Conservation (phyloP, 2,113 vertebrate genomes). For the Malaclemys terrapin region DNA sequence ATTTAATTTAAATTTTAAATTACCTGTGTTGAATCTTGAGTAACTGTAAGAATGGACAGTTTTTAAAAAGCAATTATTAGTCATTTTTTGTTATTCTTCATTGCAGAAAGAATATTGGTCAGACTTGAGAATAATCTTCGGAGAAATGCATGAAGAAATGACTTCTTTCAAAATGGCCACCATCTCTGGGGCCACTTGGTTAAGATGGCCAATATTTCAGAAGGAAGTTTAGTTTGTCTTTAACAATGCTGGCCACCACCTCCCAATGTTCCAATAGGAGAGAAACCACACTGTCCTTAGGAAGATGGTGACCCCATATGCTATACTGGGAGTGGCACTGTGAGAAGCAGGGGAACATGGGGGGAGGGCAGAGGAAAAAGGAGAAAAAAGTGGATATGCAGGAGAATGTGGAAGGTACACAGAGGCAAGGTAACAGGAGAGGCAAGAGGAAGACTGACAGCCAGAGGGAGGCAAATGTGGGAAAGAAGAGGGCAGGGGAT, state of each 20-base stretch:
- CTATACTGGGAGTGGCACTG: not conserved
- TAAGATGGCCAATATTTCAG: not conserved
- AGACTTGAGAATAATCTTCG: not conserved
- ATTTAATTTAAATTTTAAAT: not conserved
- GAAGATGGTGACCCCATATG: not conserved
- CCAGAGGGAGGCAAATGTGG: not conserved
- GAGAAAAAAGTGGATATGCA: not conserved
- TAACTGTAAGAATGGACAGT: not conserved
- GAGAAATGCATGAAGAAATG: not conserved
- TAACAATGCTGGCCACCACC: not conserved
- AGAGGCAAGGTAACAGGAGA: accelerated
- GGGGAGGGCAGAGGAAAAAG: not conserved
- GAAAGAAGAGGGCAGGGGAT: not conserved
- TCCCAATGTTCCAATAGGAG: not conserved
- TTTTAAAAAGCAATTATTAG: not conserved
- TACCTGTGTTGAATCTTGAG: not conserved
- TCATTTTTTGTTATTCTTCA: not conserved
- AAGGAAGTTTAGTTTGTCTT: not conserved
- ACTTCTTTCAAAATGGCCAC: not conserved
- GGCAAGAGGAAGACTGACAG: not conserved
- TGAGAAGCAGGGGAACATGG: not conserved
- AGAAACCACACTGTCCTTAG: not conserved
- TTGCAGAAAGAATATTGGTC: not conserved
- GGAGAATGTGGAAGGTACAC: not conserved
- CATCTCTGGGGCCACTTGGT: not conserved